A percentile compares a stretch with the other conserved stretches of the same genome.
Conservation (phyloP, 2,113 vertebrate genomes). For the Megaptera novaeangliae region DNA sequence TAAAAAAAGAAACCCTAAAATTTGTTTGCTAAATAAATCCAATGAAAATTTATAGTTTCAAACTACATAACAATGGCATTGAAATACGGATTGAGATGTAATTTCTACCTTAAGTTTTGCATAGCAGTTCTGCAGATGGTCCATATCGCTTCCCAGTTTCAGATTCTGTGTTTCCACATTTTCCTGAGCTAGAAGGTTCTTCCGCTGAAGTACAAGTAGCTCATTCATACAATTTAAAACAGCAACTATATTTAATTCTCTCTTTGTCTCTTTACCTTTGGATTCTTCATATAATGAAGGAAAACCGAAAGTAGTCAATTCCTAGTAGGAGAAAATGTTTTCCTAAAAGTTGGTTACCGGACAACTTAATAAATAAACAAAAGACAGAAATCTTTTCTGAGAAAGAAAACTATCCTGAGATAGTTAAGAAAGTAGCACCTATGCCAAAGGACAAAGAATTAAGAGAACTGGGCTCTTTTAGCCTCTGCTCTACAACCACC, state of each 20-base stretch:
- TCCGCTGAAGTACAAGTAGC: slow-evolving; percentile 88
- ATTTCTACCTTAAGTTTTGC: slow-evolving; percentile 89
- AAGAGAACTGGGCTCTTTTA: not conserved
- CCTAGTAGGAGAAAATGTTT: slow-evolving; percentile 80
- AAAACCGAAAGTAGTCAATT: slow-evolving; percentile 89
- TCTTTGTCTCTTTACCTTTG: slow-evolving; percentile 78
- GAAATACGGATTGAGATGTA: not conserved
- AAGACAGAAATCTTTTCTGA: not conserved
- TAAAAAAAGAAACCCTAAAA: not conserved
- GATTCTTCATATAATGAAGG: slow-evolving; percentile 85
- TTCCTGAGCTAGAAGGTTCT: slow-evolving; percentile 86
- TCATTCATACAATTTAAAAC: slow-evolving; percentile 92
- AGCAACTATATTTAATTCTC: slow-evolving; percentile 82
- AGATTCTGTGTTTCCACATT: slow-evolving; percentile 91
- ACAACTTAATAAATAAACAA: not conserved
- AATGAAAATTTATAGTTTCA: not conserved
- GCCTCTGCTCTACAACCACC: not conserved
- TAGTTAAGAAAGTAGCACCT: not conserved
- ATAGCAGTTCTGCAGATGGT: slow-evolving; percentile 91
- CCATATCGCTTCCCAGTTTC: slow-evolving; percentile 90
- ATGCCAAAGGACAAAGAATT: not conserved
- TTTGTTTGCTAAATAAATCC: not conserved
- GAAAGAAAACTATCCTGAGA: not conserved
- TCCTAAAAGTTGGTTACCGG: not conserved
- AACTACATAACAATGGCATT: not conserved